Percentiles rank a stretch among this genome's conserved stretches.
These are phyloP conservation scores for Thaleichthys pacificus DNA, from an alignment of 2,797 vertebrate species.

Conservation along the genomic window DNA sequence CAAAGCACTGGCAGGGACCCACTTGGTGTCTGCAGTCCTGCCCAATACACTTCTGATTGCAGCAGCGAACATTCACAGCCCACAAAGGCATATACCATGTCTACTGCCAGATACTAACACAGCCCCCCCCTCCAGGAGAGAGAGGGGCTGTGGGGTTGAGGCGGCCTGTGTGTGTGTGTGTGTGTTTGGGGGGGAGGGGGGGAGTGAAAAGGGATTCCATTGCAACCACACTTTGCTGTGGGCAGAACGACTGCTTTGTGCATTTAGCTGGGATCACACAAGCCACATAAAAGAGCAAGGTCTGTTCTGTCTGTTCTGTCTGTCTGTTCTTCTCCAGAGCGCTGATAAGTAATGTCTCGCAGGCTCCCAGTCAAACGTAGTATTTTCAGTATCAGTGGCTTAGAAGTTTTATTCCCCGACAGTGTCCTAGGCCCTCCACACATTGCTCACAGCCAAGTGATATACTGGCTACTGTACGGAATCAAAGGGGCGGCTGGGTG, in stretches of 20 bases:
- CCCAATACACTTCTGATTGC: constrained; percentile 76
- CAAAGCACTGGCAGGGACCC: constrained; percentile 87
- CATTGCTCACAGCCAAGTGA: constrained; percentile 36
- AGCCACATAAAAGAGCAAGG: constrained; percentile 68
- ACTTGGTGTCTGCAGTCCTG: constrained; percentile 80
- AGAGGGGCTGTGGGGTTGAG: constrained; percentile 28
- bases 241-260: constrained; percentile 72
- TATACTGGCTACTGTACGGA: constrained; percentile 56
- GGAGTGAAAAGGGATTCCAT: constrained; percentile 61
- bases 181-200: constrained; percentile 30
- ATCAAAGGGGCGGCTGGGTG: constrained; percentile 39
- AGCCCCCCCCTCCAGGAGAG: constrained; percentile 56
- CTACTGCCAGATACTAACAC: constrained; percentile 76
- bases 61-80: constrained; percentile 76
- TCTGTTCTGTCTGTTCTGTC: too few species aligned
- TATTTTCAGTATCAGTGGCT: constrained; percentile 48
- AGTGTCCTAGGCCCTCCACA: constrained; percentile 25
- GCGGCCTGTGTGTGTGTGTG: constrained; percentile 14
- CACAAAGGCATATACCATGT: constrained; percentile 63
- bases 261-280: constrained; percentile 79
- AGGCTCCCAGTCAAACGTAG: constrained; percentile 43
- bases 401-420: constrained; percentile 54
- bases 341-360: constrained; percentile 75
- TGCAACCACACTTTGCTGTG: constrained; percentile 74
- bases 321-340: constrained; percentile 67